These are phyloP conservation scores for Eulemur rubriventer DNA, from an alignment of 2,797 vertebrate genomes.

Conservation along the genomic window DNA sequence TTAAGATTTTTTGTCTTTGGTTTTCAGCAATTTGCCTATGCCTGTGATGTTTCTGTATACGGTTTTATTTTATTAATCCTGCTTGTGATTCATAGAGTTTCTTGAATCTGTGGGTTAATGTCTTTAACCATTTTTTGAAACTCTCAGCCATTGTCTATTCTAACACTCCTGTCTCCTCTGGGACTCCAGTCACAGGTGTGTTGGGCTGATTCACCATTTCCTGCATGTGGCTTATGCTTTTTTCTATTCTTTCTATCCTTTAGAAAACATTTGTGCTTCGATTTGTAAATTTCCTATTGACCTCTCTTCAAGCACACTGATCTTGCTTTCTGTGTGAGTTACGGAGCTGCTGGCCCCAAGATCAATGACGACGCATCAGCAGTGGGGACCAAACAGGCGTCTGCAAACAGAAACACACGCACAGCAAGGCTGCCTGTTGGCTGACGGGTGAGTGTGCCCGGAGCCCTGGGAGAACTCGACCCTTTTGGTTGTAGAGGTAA, in stretches of 20 bases:
- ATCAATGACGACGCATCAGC: no score
- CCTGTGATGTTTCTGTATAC: not conserved
- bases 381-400: no score
- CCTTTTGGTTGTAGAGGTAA: no score
- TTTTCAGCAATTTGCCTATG: not conserved
- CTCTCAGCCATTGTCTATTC: not conserved
- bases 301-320: not conserved
- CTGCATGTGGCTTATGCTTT: not conserved
- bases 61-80: not conserved
- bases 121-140: not conserved
- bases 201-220: rapidly evolving
- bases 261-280: not conserved
- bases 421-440: not conserved
- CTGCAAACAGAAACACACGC: not conserved
- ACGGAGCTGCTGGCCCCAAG: not conserved
- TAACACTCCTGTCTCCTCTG: not conserved
- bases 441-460: no score
- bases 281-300: not conserved
- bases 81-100: not conserved
- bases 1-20: not conserved
- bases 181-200: rapidly evolving
- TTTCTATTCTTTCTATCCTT: not conserved
- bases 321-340: not conserved
- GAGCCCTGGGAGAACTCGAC: not conserved
- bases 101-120: not conserved